Evolutionary conservation across 2,888 invertebrate genomes (phyloP), one percentile per base, ranked within the genome.

Genomic region (Drosophila quinaria): DNA sequence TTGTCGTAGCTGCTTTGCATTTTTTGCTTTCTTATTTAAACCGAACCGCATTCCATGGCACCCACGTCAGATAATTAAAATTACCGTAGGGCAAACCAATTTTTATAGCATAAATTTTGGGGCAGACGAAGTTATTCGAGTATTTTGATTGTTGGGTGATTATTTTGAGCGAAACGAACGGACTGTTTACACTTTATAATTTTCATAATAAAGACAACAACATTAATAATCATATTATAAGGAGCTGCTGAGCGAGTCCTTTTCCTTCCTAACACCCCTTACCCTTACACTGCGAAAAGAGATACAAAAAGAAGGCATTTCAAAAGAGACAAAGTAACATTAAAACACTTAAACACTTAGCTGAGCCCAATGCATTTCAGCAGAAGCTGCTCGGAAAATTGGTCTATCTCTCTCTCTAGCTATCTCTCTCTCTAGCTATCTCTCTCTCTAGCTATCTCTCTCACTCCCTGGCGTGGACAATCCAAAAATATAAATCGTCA

Each of bases 341-440:
- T 82, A 87, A 88, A 82, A 87, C 82, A 82, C 82, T 82, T 82
- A 82, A 82, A 74, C 88, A 87, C 82, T 82, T 87, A 87, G 82
- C 80, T 47, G 51, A 42, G 56, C 77, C 56, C 68, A 70, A 60
- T 65, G 74, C 71, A 70, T 61, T 72, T 72, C 42, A 33, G 37
- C 41, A 59, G 66, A 19, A 42, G 39, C 52, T 47, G 42, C 10
- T 17, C 17, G 13, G 15, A 4, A 44, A 44, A 25, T 44, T 13
- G 6, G 22, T 44, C 44, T 22, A 1, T 3, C 8, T 13, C 44
- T 44, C 44, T n/a, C 52, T 58, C 50, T 67, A 42, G 41, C 46
- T 51, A 31, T 9, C n/a, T n/a, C n/a, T n/a, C n/a, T n/a, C n/a
- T n/a, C n/a, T n/a, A n/a, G n/a, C n/a, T n/a, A n/a, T n/a, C n/a